Percentiles rank a stretch among this genome's conserved stretches.
Conservation (phyloP, 2,113 vertebrate species). For the Mandrillus leucophaeus region DNA sequence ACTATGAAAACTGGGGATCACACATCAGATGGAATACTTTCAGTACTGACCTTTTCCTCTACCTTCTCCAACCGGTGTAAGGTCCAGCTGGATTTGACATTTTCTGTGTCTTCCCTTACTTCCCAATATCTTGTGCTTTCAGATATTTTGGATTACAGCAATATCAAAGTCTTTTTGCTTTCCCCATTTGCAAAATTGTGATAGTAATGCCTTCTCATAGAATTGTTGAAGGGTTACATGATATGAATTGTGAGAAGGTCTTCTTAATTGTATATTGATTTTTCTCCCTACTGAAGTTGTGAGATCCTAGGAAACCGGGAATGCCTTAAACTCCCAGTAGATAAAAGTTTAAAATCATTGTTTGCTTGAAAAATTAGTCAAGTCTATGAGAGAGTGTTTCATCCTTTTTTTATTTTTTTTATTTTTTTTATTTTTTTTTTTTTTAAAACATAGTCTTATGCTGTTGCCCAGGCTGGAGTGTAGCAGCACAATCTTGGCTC, state of each 20-base stretch:
- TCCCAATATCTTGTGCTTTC: background rate
- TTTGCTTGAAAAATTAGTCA: background rate
- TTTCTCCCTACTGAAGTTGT: background rate
- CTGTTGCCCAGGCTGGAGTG: too few relatives aligned
- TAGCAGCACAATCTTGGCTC: too few relatives aligned
- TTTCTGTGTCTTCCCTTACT: background rate
- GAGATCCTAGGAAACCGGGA: background rate
- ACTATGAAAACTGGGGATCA: background rate
- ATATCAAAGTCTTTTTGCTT: background rate
- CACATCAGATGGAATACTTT: conserved; percentile 17
- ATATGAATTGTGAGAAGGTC: background rate
- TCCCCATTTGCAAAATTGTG: background rate
- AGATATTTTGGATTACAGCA: background rate
- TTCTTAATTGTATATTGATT: background rate
- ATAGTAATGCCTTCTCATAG: background rate
- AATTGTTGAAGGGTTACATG: background rate
- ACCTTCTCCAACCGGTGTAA: background rate
- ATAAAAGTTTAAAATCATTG: background rate
- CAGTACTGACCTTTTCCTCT: background rate
- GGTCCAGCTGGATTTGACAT: background rate
- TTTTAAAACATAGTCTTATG: too few relatives aligned
- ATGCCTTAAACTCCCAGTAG: background rate
- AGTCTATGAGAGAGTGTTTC: background rate
- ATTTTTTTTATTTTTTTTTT: too few relatives aligned
- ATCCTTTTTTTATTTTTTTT: too few relatives aligned